These are phyloP conservation scores for Atrina japonica DNA, from an alignment of 2,888 invertebrate species.

Conservation along the genomic window DNA sequence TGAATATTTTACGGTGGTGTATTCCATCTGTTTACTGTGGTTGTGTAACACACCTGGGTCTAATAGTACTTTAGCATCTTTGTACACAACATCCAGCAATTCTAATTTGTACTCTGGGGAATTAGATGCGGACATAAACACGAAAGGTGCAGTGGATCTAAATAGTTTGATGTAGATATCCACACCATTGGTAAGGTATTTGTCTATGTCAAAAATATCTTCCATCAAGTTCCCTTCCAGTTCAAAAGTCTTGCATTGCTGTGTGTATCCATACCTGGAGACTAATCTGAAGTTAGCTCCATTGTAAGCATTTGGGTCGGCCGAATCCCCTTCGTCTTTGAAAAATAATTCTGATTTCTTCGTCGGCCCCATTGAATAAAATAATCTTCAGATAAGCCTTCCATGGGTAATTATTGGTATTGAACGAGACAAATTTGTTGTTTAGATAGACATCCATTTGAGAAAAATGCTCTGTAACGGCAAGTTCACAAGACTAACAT, in stretches of 20 bases:
- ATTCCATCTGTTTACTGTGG: conserved; percentile 12
- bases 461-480: conserved; percentile 30
- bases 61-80: conserved; percentile 3
- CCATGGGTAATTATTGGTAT: conserved; percentile 26
- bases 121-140: too few relatives aligned
- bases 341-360: conserved; percentile 20
- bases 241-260: too few relatives aligned
- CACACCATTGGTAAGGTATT: too few relatives aligned
- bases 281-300: too few relatives aligned
- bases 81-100: not conserved
- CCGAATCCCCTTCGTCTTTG: conserved; percentile 23
- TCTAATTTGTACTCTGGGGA: conserved; percentile 10
- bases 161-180: too few relatives aligned
- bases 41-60: conserved; percentile 9
- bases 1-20: conserved; percentile 20
- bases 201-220: too few relatives aligned
- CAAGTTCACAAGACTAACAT: conserved; percentile 31
- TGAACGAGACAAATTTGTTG: conserved; percentile 20
- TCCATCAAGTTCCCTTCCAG: too few relatives aligned
- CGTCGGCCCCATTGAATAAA: conserved; percentile 18
- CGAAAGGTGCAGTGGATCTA: too few relatives aligned
- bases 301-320: conserved; percentile 22
- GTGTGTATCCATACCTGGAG: too few relatives aligned
- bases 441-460: conserved; percentile 36
- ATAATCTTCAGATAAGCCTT: conserved; percentile 28